Evolutionary conservation across 2,888 invertebrate species (phyloP).

Genomic region (Dynastes hyllus): DNA sequence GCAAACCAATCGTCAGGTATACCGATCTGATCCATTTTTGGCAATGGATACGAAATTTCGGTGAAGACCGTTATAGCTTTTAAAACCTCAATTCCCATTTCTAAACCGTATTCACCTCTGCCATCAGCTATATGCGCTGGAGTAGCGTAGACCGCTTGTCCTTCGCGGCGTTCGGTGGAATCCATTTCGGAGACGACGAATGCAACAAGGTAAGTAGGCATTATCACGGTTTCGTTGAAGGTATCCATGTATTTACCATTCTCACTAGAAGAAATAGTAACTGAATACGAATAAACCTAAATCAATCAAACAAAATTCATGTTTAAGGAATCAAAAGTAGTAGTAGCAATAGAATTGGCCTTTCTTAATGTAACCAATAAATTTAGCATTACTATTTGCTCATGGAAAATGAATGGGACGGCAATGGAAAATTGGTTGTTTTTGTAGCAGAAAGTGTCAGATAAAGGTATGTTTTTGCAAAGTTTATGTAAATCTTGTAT

Average conservation of each 20-base stretch:
- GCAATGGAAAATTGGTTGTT: no score
- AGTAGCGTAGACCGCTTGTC: background rate
- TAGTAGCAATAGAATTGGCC: no score
- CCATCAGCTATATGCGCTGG: background rate
- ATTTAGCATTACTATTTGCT: no score
- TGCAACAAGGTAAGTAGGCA: constrained; percentile 88
- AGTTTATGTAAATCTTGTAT: no score
- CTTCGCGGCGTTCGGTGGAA: background rate
- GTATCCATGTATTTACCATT: constrained; percentile 7
- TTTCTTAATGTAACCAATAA: no score
- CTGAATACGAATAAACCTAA: no score
- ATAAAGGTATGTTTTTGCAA: no score
- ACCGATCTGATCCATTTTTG: constrained; percentile 86
- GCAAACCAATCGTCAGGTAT: constrained; percentile 84
- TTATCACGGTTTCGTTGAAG: constrained; percentile 63
- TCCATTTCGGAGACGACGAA: constrained; percentile 76
- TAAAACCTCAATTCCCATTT: constrained; percentile 55
- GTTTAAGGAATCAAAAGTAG: no score
- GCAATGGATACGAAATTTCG: constrained; percentile 71
- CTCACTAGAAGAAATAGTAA: background rate
- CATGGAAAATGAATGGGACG: no score
- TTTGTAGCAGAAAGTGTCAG: no score
- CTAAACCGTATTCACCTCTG: background rate
- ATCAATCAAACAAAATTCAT: no score
- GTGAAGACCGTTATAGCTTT: constrained; percentile 71